phyloP scores from a whole-genome alignment of 1,140 invertebrate genomes.

The Globodera ellingtonae region DNA sequence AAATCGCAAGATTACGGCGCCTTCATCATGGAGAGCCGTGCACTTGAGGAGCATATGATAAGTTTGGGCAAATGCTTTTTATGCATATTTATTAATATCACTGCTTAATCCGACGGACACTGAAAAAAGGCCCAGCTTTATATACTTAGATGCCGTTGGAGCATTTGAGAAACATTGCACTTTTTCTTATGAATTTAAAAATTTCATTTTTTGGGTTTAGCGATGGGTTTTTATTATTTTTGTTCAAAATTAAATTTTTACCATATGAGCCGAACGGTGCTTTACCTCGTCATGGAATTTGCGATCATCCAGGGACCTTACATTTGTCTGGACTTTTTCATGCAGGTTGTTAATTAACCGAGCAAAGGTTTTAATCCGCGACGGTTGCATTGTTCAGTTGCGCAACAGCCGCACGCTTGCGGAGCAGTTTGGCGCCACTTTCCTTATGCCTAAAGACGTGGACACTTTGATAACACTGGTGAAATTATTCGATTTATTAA shows the following conservation, averaged over 20 bases:
- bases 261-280: constrained; percentile 37
- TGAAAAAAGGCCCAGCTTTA: too few species aligned
- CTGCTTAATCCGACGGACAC: too few species aligned
- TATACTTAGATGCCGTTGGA: too few species aligned
- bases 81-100: too few species aligned
- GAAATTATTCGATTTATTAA: constrained; percentile 13
- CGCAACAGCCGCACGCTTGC: background rate
- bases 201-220: too few species aligned
- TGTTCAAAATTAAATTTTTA: background rate
- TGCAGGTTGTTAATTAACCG: constrained; percentile 34
- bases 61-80: background rate
- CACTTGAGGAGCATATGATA: constrained; percentile 43
- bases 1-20: constrained; percentile 45
- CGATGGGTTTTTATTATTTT: background rate
- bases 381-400: background rate
- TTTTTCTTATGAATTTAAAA: too few species aligned
- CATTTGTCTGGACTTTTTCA: constrained; percentile 47
- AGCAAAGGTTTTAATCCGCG: too few species aligned
- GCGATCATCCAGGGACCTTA: constrained; percentile 49
- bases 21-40: constrained; percentile 49
- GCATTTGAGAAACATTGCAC: too few species aligned
- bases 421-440: background rate
- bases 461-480: background rate
- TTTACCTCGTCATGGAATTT: constrained; percentile 45
- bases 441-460: background rate